Evolutionary conservation across 2,113 vertebrate species (phyloP).

Genomic region (Microcebus jonahi): DNA sequence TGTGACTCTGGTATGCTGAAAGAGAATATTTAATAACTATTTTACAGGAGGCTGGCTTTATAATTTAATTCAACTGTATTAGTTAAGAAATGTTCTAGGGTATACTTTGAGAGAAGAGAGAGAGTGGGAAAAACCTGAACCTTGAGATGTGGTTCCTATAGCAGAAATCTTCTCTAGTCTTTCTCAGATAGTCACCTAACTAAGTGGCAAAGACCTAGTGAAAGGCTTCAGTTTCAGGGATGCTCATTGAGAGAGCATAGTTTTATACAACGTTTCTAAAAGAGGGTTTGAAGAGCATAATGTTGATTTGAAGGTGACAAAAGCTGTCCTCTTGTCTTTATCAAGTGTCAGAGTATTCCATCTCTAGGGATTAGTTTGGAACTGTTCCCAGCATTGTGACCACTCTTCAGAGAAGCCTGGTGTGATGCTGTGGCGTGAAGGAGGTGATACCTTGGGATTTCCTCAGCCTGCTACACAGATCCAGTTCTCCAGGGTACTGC

Average conservation of each 20-base stretch:
- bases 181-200: neutral
- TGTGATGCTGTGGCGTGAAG: neutral
- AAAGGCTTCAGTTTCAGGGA: neutral
- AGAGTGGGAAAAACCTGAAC: neutral
- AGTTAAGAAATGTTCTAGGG: neutral
- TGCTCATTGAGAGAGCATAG: neutral
- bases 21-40: neutral
- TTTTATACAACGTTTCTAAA: neutral
- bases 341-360: neutral
- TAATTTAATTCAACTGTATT: neutral
- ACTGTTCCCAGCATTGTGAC: neutral
- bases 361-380: neutral
- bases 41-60: neutral
- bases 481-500: neutral
- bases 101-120: neutral
- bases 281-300: neutral
- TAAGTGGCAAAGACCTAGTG: neutral
- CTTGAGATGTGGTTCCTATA: neutral
- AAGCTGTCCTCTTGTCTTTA: neutral
- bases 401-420: neutral
- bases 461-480: neutral
- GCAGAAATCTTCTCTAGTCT: neutral
- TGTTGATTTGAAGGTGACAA: constrained; percentile 12
- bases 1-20: neutral
- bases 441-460: neutral